These are phyloP conservation scores for Acarapis woodi DNA, from an alignment of 1,140 invertebrate genomes.

Conservation along the genomic window DNA sequence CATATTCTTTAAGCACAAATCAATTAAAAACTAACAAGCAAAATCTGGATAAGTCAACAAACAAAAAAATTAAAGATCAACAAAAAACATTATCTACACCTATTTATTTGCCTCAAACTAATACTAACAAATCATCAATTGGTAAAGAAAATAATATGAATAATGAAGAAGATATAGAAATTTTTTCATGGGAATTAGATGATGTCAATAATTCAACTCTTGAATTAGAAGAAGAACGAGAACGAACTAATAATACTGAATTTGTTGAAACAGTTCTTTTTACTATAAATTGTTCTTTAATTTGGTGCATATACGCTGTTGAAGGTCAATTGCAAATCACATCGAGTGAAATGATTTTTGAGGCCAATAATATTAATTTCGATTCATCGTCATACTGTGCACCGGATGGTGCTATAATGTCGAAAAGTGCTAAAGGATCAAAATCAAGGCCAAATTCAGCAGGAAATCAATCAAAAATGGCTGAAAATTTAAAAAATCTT, in stretches of 20 bases:
- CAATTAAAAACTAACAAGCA: not conserved
- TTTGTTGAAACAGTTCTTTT: constrained; percentile 9
- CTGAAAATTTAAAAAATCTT: not conserved
- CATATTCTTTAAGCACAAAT: constrained; percentile 20
- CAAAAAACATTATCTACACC: not conserved
- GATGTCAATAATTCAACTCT: constrained; percentile 3
- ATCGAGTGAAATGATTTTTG: constrained; percentile 9
- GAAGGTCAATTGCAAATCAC: constrained; percentile 9
- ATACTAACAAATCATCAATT: not conserved
- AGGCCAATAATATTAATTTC: constrained; percentile 6
- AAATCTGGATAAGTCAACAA: not conserved
- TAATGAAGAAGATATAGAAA: constrained; percentile 7
- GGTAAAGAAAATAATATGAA: not conserved
- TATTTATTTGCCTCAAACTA: constrained; percentile 1
- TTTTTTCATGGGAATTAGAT: constrained; percentile 7
- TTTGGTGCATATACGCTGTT: constrained; percentile 10
- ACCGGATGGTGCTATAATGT: not conserved
- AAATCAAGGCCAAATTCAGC: not conserved
- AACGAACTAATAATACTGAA: constrained; percentile 3
- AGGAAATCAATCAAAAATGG: not conserved
- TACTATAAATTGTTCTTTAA: constrained; percentile 7
- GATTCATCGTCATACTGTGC: not conserved
- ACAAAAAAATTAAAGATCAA: not conserved
- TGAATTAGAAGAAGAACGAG: not conserved
- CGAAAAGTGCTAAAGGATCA: not conserved